These are phyloP conservation scores for Phyto melanocephala DNA, from an alignment of 2,888 invertebrate genomes.

Conservation along the genomic window DNA sequence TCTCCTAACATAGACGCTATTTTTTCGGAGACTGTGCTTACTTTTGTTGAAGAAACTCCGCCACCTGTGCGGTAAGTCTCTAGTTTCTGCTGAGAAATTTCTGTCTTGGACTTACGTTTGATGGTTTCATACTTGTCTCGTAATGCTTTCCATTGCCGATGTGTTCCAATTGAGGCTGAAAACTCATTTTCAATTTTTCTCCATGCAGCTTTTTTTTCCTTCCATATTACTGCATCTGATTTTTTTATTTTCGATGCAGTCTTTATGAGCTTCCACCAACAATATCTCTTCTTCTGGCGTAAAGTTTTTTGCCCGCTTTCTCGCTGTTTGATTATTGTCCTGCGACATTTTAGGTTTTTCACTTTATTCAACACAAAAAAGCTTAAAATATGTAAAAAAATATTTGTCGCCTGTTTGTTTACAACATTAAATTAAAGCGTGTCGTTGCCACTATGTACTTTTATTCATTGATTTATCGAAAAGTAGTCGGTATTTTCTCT, in stretches of 20 bases:
- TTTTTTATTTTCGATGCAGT: neutral
- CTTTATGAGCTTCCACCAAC: neutral
- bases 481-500: too few relatives aligned
- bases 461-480: too few relatives aligned
- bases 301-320: too few relatives aligned
- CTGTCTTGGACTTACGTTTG: neutral
- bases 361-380: neutral
- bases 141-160: neutral
- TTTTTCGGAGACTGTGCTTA: neutral
- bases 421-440: too few relatives aligned
- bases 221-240: neutral
- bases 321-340: too few relatives aligned
- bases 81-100: neutral
- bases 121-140: neutral
- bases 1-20: neutral
- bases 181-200: neutral
- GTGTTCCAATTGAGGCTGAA: neutral
- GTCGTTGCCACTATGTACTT: too few relatives aligned
- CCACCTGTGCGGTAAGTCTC: constrained; percentile 2
- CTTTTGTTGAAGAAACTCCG: neutral
- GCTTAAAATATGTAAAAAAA: too few relatives aligned
- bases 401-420: too few relatives aligned
- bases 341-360: too few relatives aligned
- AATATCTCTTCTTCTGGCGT: neutral
- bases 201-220: neutral